phyloP scores from a whole-genome alignment of 2,113 vertebrate species.

The Oreamnos americanus region DNA sequence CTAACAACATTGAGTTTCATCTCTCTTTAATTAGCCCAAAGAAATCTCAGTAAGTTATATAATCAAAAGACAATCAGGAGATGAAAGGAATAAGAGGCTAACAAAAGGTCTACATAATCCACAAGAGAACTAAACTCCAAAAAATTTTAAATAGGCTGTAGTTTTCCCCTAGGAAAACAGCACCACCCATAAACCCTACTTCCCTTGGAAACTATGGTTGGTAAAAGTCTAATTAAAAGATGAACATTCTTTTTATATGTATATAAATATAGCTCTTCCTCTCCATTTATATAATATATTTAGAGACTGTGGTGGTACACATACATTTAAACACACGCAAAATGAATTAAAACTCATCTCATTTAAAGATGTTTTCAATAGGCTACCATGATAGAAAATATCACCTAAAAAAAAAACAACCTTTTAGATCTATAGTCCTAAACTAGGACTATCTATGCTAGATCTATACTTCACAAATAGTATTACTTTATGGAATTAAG shows the following conservation, averaged over 20 bases:
- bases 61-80: not conserved
- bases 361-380: constrained; percentile 1
- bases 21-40: not conserved
- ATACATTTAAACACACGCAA: constrained; percentile 7
- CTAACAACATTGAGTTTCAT: not conserved
- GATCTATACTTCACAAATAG: not conserved
- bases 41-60: not conserved
- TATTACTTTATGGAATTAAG: not conserved
- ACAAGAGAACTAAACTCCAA: not conserved
- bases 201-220: not conserved
- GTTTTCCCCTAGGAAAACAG: not conserved
- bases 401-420: not conserved
- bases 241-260: not conserved
- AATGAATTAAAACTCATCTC: not conserved
- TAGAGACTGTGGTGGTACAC: not conserved
- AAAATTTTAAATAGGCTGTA: not conserved
- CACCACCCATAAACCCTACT: not conserved
- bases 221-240: not conserved
- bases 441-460: not conserved
- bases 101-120: not conserved
- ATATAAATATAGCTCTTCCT: not conserved
- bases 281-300: not conserved
- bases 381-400: not conserved
- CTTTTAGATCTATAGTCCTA: not conserved
- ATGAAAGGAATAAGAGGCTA: not conserved